phyloP scores from a whole-genome alignment of 2,113 vertebrate species.

The Arenaria interpres region DNA sequence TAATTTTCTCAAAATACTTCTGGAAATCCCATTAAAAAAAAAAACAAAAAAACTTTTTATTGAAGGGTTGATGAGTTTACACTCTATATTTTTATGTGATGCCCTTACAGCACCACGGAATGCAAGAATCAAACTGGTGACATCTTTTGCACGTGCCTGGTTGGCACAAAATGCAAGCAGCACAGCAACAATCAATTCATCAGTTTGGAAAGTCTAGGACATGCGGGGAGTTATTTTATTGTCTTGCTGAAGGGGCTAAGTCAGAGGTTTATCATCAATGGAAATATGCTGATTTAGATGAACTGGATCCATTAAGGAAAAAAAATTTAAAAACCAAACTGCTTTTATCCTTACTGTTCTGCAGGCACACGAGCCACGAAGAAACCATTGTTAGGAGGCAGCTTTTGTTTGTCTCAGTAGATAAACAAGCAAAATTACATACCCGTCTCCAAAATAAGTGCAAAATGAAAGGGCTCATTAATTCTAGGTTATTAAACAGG shows the following conservation, averaged over 20 bases:
- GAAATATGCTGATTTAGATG: neutral
- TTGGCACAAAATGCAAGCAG: neutral
- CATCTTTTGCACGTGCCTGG: neutral
- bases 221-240: neutral
- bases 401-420: neutral
- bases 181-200: neutral
- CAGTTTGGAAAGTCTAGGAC: neutral
- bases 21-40: neutral
- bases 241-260: neutral
- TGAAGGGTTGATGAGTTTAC: neutral
- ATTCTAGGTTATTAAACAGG: neutral
- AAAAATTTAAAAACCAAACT: neutral
- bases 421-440: neutral
- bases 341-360: neutral
- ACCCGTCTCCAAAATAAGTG: neutral
- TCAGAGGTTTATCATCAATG: neutral
- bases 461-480: neutral
- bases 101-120: neutral
- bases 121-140: neutral
- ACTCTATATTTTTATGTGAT: neutral
- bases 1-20: neutral
- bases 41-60: neutral
- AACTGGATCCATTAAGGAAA: neutral
- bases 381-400: neutral
- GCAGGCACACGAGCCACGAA: neutral